A percentile compares a stretch with the other conserved stretches of the same genome.
Evolutionary conservation across 2,113 vertebrate genomes (phyloP).

Genomic region (Oreochromis niloticus): DNA sequence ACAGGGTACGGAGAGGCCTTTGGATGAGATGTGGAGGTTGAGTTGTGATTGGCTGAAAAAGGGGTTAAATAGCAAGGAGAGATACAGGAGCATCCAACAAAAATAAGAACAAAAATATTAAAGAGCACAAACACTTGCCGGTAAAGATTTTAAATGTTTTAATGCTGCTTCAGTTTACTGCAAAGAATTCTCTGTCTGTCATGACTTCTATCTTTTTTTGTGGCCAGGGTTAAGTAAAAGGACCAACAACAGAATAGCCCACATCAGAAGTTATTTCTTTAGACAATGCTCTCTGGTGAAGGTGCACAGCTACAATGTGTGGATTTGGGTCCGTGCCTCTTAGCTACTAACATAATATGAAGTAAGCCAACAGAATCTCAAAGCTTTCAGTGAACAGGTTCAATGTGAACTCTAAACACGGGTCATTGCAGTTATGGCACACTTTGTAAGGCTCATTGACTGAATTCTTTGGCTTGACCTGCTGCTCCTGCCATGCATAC

Average conservation of each 20-base stretch:
- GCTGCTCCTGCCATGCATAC: constrained; percentile 8
- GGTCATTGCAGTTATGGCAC: neutral
- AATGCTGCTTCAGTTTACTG: neutral
- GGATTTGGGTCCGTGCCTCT: neutral
- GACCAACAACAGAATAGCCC: neutral
- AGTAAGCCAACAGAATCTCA: neutral
- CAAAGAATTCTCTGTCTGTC: neutral
- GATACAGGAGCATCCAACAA: neutral
- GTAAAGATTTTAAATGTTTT: neutral
- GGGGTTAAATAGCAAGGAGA: neutral
- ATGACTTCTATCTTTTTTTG: neutral
- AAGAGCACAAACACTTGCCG: neutral
- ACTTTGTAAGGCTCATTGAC: constrained; percentile 31
- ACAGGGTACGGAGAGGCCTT: neutral
- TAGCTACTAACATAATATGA: neutral
- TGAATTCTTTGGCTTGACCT: constrained; percentile 22
- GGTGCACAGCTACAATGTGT: neutral
- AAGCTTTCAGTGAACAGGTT: neutral
- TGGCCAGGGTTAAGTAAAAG: neutral
- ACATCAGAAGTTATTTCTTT: neutral
- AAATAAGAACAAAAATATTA: neutral
- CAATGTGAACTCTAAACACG: neutral
- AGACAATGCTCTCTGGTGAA: neutral
- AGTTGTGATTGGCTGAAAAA: neutral
- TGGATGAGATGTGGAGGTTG: neutral